Conservation (phyloP, 2,888 invertebrate genomes). For the Cerastoderma edule region DNA sequence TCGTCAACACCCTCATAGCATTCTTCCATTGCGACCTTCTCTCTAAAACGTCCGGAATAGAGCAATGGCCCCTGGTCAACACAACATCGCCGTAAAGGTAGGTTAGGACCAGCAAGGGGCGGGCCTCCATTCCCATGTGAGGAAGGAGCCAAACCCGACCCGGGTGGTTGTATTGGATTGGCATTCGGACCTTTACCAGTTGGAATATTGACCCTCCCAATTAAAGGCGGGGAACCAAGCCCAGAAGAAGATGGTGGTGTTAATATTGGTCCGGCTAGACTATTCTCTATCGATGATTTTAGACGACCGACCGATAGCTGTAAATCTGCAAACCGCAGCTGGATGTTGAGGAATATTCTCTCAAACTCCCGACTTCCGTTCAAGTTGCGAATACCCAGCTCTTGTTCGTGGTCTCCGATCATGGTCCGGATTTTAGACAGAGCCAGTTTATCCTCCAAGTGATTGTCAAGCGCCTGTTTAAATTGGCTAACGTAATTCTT, state of each 20-base stretch:
- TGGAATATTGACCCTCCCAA: too few species aligned
- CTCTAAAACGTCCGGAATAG: constrained; percentile 43
- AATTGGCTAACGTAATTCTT: constrained; percentile 26
- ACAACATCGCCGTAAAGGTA: constrained; percentile 37
- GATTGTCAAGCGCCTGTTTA: constrained; percentile 40
- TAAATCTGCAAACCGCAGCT: constrained; percentile 39
- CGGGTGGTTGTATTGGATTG: too few species aligned
- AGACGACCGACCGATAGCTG: constrained; percentile 34
- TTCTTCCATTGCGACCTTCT: constrained; percentile 33
- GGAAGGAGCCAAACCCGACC: neutral
- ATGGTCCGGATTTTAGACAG: constrained; percentile 33
- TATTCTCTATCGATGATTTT: constrained; percentile 37
- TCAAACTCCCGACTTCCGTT: constrained; percentile 40
- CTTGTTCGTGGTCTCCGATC: constrained; percentile 33
- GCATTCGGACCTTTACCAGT: too few species aligned
- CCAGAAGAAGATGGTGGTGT: too few species aligned
- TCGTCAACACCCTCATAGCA: constrained; percentile 45
- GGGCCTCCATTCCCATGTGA: neutral
- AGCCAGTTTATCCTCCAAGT: constrained; percentile 41
- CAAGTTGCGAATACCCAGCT: constrained; percentile 33
- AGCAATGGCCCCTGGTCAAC: neutral
- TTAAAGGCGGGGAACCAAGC: too few species aligned
- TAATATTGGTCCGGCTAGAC: neutral
- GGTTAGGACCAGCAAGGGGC: constrained; percentile 12
- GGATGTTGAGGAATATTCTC: constrained; percentile 32